Conservation (phyloP, 2,113 vertebrate species). For the Tauraco erythrolophus region DNA sequence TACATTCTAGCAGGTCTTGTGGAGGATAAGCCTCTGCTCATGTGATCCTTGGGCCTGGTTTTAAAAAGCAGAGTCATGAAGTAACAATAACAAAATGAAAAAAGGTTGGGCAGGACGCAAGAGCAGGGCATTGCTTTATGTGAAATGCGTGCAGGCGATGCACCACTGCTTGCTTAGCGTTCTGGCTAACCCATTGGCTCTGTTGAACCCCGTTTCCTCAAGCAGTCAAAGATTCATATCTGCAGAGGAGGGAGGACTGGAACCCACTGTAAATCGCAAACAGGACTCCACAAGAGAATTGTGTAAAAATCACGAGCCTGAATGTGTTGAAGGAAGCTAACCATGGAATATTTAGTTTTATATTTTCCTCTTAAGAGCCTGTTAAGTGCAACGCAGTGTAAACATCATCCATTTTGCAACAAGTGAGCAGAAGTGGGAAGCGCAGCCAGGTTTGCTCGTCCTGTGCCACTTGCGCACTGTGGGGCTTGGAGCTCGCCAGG, state of each 20-base stretch:
- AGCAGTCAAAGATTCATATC: not conserved
- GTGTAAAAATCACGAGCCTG: not conserved
- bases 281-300: not conserved
- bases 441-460: not conserved
- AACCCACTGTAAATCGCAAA: not conserved
- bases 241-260: not conserved
- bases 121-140: not conserved
- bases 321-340: not conserved
- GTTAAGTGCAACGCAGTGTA: not conserved
- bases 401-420: not conserved
- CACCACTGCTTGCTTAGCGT: not conserved
- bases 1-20: not conserved
- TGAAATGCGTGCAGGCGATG: not conserved
- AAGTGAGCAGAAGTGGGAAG: not conserved
- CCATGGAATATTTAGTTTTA: not conserved
- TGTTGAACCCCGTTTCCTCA: not conserved
- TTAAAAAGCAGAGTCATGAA: not conserved
- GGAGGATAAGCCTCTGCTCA: not conserved
- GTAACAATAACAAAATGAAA: not conserved
- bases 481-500: not conserved
- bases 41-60: not conserved
- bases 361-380: not conserved
- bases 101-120: not conserved
- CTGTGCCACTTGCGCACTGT: fast-evolving
- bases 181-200: not conserved